These are phyloP conservation scores for Oncorhynchus gorbuscha DNA, from an alignment of 2,113 vertebrate genomes.

Conservation along the genomic window DNA sequence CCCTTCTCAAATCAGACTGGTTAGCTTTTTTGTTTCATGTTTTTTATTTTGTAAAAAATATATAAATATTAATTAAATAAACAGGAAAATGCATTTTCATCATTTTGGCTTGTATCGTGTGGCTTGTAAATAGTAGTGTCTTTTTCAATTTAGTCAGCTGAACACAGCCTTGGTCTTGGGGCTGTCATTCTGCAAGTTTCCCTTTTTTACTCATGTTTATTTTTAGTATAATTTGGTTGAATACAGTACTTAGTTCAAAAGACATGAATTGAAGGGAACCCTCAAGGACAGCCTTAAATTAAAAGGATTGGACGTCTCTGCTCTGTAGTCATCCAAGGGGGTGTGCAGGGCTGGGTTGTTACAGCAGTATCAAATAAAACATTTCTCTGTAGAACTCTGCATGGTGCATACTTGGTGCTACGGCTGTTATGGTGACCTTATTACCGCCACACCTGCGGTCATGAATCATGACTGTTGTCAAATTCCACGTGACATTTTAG, in stretches of 20 bases:
- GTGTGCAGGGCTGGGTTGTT: not conserved
- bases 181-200: not conserved
- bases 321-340: not conserved
- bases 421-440: slow-evolving; percentile 51
- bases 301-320: not conserved
- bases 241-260: slow-evolving; percentile 44
- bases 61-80: slow-evolving; percentile 83
- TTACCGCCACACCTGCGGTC: too few species aligned
- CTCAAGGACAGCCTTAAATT: slow-evolving; percentile 17
- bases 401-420: slow-evolving; percentile 68
- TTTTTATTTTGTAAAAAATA: slow-evolving; percentile 79
- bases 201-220: not conserved
- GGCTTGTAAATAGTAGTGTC: slow-evolving; percentile 56
- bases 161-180: not conserved
- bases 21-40: slow-evolving; percentile 71
- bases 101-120: slow-evolving; percentile 71
- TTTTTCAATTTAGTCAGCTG: slow-evolving; percentile 3
- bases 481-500: too few species aligned
- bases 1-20: slow-evolving; percentile 61
- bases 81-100: slow-evolving; percentile 78
- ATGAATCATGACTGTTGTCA: too few species aligned
- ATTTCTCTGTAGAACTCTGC: slow-evolving; percentile 14
- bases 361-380: slow-evolving; percentile 28
- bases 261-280: not conserved
- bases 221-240: not conserved